phyloP scores from a whole-genome alignment of 2,888 invertebrate genomes.

The Steromphala cineraria region DNA sequence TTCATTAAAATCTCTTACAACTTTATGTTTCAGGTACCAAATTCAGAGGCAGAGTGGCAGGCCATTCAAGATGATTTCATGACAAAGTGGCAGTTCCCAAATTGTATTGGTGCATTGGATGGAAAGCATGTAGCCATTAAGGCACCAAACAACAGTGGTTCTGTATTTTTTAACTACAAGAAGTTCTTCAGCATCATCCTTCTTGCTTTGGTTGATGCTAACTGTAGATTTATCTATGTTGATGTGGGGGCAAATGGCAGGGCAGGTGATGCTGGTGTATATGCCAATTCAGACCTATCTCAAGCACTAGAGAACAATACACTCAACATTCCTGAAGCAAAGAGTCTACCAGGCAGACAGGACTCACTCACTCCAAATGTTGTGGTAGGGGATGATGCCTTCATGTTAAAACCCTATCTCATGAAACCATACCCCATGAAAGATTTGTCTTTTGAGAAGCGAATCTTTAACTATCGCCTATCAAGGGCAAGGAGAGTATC shows the following conservation, averaged over 20 bases:
- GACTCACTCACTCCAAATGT: neutral
- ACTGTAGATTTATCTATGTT: slow-evolving; percentile 1
- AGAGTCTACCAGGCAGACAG: neutral
- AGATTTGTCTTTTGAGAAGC: no score
- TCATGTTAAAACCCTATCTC: neutral
- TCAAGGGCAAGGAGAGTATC: no score
- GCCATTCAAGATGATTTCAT: no score
- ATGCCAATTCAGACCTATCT: neutral
- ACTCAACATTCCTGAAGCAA: neutral
- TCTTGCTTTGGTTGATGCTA: neutral
- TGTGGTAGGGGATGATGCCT: slow-evolving; percentile 14
- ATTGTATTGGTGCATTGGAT: no score
- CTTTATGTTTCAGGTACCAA: no score
- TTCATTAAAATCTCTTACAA: no score
- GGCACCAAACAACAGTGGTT: no score
- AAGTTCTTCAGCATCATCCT: neutral
- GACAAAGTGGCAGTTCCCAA: no score
- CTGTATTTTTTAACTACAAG: neutral
- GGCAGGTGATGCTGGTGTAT: no score
- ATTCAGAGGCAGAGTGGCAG: no score
- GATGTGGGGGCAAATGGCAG: neutral
- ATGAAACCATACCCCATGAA: slow-evolving; percentile 7
- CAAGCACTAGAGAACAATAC: neutral
- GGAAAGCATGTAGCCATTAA: no score
- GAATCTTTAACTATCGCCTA: no score